Base-by-base conservation (phyloP, 2,113 vertebrate species). In the Calypte anna region DNA sequence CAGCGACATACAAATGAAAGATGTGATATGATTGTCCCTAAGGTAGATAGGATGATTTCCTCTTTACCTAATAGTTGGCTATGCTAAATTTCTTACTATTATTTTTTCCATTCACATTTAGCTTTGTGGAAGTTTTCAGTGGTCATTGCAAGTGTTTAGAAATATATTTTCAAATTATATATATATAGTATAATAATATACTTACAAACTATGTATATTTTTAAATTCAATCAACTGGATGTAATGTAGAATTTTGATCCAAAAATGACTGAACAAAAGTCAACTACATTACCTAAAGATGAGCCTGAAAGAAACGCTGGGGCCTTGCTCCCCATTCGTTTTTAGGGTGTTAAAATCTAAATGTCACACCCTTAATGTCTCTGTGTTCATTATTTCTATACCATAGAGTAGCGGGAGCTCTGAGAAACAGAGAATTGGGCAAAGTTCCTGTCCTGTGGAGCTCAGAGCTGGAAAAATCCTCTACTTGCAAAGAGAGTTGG, bases 341-440 rank as follows among this genome's bases (percentile, higher is more conserved):
- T 91, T 72, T 61, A 73, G 76, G 27, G 22, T 62, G 15, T 91
- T 88, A 83, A 43, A 50, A 72, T 79, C 24, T 23, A 72, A 86
- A 51, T 86, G 40, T 82, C 80, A 72, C 36, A 55, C 53, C 53
- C 44, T 30, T 94, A 90, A 93, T 22, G 28, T 25, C 19, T 91
- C 77, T 55, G 12, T 76, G 59, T 79, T 93, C n/a, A 18, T 95
- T 72, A 68, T 94, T 93, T 90, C 77, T 92, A 19, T 78, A 66
- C 43, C 44, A 33, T 66, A 89, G 85, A 20, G 17, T 81, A 69
- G 46, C 53, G 2, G 2, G 44, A 59, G 54, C 80, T 77, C 77
- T 0, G 3, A 88, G 74, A 86, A 90, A 72, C 3, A 43, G 55
- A 88, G 69, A 90, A 12, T 14, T 79, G 61, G 64, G 86, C 84